Conservation (phyloP, 2,888 invertebrate species). For the Peribatodes rhomboidaria region DNA sequence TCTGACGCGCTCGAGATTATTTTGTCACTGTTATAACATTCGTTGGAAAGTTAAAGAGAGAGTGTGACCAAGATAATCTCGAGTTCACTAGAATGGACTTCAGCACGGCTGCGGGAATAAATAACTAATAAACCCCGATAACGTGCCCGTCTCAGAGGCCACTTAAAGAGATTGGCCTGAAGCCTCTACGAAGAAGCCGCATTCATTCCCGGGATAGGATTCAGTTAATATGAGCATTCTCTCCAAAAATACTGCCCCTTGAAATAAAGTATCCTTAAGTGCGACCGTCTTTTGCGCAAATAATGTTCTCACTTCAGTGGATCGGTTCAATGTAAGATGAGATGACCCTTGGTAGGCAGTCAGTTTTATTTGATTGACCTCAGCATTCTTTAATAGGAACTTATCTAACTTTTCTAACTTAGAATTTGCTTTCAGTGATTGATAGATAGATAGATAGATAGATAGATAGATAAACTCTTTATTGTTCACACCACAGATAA, state of each 20-base stretch:
- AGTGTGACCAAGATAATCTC: background rate
- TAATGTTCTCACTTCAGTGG: constrained; percentile 32
- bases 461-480: too few relatives aligned
- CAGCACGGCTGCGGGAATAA: constrained; percentile 63
- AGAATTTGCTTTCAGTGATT: too few relatives aligned
- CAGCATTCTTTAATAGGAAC: background rate
- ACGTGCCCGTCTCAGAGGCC: constrained; percentile 67
- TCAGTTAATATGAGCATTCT: constrained; percentile 76
- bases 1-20: background rate
- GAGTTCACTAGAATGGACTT: constrained; percentile 22
- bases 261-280: constrained; percentile 76
- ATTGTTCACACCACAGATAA: too few relatives aligned
- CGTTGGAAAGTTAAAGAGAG: background rate
- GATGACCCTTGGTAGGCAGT: constrained; percentile 21
- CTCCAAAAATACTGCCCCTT: constrained; percentile 64
- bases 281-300: constrained; percentile 56
- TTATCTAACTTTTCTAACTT: too few relatives aligned
- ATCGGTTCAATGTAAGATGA: constrained; percentile 16
- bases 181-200: constrained; percentile 50
- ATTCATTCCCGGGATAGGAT: constrained; percentile 62
- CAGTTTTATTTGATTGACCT: constrained; percentile 6
- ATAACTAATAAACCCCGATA: constrained; percentile 82
- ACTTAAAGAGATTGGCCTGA: constrained; percentile 82
- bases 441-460: too few relatives aligned
- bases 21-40: constrained; percentile 1